Conservation (phyloP, 2,113 vertebrate species). For the Pterophyllum scalare region DNA sequence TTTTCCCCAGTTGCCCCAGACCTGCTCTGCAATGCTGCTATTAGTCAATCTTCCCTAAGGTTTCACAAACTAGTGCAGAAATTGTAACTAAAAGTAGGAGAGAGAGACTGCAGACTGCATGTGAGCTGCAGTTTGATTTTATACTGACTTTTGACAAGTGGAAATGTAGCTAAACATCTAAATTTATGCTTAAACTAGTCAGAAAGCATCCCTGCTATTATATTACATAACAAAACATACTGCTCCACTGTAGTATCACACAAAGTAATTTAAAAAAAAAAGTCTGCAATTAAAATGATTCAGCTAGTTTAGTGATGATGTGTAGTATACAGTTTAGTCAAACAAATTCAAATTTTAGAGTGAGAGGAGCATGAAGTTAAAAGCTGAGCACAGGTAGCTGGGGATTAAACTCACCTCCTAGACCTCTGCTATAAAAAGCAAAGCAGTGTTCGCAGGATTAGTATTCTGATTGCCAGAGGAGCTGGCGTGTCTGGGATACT, state of each 20-base stretch:
- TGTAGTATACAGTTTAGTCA: background rate
- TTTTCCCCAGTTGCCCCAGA: conserved; percentile 21
- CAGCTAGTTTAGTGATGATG: background rate
- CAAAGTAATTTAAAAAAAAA: background rate
- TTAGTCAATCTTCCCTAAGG: background rate
- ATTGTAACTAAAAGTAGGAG: background rate
- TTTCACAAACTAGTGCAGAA: no score
- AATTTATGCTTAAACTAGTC: no score
- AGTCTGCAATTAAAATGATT: background rate
- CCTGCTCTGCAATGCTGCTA: conserved; percentile 11
- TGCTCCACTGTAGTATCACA: no score
- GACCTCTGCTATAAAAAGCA: conserved; percentile 68
- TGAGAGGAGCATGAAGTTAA: conserved; percentile 32
- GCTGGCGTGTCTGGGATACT: conserved; percentile 37
- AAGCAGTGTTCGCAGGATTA: conserved; percentile 70
- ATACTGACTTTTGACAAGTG: no score
- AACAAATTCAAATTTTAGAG: background rate
- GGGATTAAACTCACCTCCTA: conserved; percentile 59
- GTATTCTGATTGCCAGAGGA: conserved; percentile 45
- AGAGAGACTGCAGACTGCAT: background rate
- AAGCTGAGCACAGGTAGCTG: conserved; percentile 52
- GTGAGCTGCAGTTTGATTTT: no score
- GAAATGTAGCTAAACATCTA: no score
- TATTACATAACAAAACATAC: background rate
- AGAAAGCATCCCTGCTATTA: no score